These are phyloP conservation scores for Pteropus rufus DNA, from an alignment of 2,797 vertebrate genomes.

Conservation along the genomic window DNA sequence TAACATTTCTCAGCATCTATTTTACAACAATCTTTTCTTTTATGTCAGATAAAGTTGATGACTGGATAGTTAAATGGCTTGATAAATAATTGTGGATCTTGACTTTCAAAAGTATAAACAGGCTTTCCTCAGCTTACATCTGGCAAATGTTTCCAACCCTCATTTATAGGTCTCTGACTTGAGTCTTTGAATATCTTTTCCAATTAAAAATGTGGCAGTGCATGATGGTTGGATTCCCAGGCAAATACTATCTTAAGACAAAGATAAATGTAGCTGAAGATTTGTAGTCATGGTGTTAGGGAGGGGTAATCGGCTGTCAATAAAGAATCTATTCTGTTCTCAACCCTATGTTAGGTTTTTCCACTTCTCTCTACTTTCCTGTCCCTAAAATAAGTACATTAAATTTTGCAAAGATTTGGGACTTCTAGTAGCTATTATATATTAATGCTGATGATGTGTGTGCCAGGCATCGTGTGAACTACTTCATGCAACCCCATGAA, in stretches of 20 bases:
- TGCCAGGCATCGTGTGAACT: not conserved
- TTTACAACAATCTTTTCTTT: constrained; percentile 5
- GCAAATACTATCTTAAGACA: not conserved
- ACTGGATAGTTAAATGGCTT: not conserved
- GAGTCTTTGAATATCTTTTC: not conserved
- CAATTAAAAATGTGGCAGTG: not conserved
- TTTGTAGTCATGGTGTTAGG: not conserved
- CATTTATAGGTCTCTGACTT: not conserved
- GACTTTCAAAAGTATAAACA: not conserved
- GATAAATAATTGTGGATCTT: not conserved
- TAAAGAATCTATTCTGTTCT: not conserved
- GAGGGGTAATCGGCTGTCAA: not conserved
- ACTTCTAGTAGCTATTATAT: not conserved
- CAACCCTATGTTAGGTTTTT: not conserved
- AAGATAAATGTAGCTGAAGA: not conserved
- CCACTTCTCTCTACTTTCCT: not conserved
- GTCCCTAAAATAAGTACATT: not conserved
- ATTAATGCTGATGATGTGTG: not conserved
- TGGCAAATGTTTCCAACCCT: not conserved
- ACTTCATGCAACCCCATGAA: not conserved
- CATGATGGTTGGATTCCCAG: not conserved
- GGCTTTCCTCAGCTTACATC: not conserved
- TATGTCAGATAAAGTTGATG: not conserved
- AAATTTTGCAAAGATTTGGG: not conserved
- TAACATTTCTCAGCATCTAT: not conserved